Percentiles rank a stretch among this genome's conserved stretches.
Conservation (phyloP, 2,888 invertebrate genomes). For the Barypeithes pellucidus region DNA sequence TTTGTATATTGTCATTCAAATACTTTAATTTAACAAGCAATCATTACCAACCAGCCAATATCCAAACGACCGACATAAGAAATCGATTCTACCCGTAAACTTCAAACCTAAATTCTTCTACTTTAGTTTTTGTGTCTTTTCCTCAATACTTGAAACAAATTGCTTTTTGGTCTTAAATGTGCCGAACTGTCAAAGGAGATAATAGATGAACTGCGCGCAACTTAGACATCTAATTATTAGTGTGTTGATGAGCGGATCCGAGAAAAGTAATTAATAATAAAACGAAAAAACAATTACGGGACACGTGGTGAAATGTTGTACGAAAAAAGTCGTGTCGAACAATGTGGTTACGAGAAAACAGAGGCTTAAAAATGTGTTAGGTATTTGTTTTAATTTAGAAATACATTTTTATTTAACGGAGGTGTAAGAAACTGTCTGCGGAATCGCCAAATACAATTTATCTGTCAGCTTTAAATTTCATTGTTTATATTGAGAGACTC, state of each 20-base stretch:
- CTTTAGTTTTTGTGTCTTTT: slow-evolving; percentile 60
- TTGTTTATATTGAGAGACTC: too few species aligned
- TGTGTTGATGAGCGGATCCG: slow-evolving; percentile 40
- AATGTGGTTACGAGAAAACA: not conserved
- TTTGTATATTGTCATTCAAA: too few species aligned
- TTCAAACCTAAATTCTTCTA: slow-evolving; percentile 23
- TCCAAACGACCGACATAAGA: not conserved
- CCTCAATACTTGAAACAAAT: slow-evolving; percentile 63
- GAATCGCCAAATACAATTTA: too few species aligned
- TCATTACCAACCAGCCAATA: not conserved
- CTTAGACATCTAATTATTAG: slow-evolving; percentile 53
- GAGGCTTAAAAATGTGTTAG: slow-evolving; percentile 1
- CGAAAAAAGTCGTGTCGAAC: slow-evolving; percentile 6
- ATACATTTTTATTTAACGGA: not conserved
- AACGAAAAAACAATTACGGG: slow-evolving; percentile 44
- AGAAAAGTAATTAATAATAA: slow-evolving; percentile 53
- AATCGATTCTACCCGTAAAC: slow-evolving; percentile 14
- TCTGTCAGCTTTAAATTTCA: too few species aligned
- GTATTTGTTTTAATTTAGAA: slow-evolving; percentile 3
- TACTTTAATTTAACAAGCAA: too few species aligned
- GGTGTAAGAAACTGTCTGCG: too few species aligned
- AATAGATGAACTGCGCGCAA: slow-evolving; percentile 59
- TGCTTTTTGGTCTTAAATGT: slow-evolving; percentile 59
- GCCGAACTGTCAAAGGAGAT: slow-evolving; percentile 58
- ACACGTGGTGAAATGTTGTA: slow-evolving; percentile 30